Conservation (phyloP, 2,888 invertebrate genomes). For the Xanthia icteritia region DNA sequence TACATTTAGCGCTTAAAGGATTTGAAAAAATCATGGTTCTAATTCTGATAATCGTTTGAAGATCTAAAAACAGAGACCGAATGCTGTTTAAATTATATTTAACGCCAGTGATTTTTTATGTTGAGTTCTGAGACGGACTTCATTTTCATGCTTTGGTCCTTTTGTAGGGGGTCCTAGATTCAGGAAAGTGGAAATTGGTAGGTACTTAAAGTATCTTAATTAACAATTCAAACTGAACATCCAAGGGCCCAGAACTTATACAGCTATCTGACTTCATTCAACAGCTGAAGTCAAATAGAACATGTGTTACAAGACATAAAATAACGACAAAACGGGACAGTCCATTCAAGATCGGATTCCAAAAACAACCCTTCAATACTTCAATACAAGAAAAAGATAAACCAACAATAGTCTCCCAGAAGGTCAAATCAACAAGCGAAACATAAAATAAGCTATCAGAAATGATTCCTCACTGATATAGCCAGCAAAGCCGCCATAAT, state of each 20-base stretch:
- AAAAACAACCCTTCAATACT: neutral
- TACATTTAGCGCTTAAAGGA: too few relatives aligned
- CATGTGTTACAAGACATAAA: neutral
- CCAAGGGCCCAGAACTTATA: too few relatives aligned
- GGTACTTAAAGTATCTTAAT: neutral
- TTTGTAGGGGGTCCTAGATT: neutral
- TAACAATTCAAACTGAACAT: neutral
- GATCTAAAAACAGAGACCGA: too few relatives aligned
- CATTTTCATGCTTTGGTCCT: neutral
- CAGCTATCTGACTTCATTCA: neutral
- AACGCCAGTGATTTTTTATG: neutral
- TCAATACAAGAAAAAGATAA: neutral
- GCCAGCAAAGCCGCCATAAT: slow-evolving; percentile 24
- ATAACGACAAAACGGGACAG: neutral
- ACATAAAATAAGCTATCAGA: slow-evolving; percentile 23
- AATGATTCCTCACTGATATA: slow-evolving; percentile 17
- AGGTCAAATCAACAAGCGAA: slow-evolving; percentile 4
- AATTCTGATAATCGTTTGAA: too few relatives aligned
- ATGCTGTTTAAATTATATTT: too few relatives aligned
- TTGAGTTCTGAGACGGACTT: neutral
- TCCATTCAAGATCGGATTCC: neutral
- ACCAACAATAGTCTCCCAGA: neutral
- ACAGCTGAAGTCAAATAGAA: neutral
- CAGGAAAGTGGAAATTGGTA: too few relatives aligned
- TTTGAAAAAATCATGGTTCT: too few relatives aligned